Evolutionary conservation across 2,113 vertebrate species (phyloP), one percentile per base, ranked within the genome.

Genomic region (Phodopus roborovskii): DNA sequence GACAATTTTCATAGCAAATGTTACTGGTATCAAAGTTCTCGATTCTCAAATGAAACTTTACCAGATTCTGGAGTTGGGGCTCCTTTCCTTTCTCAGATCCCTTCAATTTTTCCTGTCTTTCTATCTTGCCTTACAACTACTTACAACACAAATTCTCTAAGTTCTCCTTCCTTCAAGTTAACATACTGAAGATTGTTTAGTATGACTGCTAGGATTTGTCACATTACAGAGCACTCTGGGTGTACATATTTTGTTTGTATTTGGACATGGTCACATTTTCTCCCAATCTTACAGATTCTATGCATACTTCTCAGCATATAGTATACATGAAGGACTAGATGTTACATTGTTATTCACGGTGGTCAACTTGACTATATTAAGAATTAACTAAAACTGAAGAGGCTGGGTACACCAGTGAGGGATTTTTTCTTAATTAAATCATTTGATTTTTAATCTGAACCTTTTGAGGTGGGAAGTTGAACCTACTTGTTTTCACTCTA

Each of bases 171-270:
- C 81, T 36, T 33, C 74, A 90, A 74, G 58, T 39, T 42, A 88
- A 83, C 16, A 58, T 56, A 42, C 4, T 64, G 62, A 56, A 93
- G 53, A 82, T 64, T n/a, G 42, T 90, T 45, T 16, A 3, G 53
- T 68, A 50, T 26, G 26, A 70, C 33, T 74, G 74, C 48, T n/a
- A 58, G 33, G 16, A 79, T 53, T 28, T 58, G 15, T 96, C 92
- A 86, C 33, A 48, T 74, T 90, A 60, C 42, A 70, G 78, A 81
- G 36, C 33, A 56, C 90, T 33, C 64, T n/a, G 28, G 33, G 42
- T 36, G 86, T 30, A 81, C 42, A 91, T 28, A 53, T 20, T 73
- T 74, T 79, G 28, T 28, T 97, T 94, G 71, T 71, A 78, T 66
- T 79, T 93, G 70, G 56, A 66, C 50, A 88, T 48, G 17, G 56